Evolutionary conservation across 2,888 invertebrate species (phyloP).

Genomic region (Scaptomyza tumidula): DNA sequence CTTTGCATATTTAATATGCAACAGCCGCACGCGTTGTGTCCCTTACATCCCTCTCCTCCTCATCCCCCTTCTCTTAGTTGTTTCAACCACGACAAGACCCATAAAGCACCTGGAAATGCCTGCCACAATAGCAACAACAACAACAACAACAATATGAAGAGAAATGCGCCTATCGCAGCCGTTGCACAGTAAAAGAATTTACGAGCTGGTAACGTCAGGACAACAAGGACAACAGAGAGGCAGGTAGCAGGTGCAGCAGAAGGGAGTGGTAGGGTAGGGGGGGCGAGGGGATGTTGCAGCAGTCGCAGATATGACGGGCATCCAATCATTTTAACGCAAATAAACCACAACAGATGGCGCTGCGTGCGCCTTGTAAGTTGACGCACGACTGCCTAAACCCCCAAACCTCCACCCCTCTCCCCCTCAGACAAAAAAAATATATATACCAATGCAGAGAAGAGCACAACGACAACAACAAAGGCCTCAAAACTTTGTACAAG

Average conservation of each 20-base stretch:
- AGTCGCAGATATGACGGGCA: slow-evolving; percentile 74
- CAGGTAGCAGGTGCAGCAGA: slow-evolving; percentile 1
- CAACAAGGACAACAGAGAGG: slow-evolving; percentile 1
- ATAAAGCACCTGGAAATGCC: slow-evolving; percentile 78
- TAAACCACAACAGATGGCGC: slow-evolving; percentile 81
- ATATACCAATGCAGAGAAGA: slow-evolving; percentile 15
- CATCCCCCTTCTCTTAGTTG: neutral
- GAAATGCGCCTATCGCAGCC: slow-evolving; percentile 66
- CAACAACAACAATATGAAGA: slow-evolving; percentile 10
- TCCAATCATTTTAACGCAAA: slow-evolving; percentile 82
- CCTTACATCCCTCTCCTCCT: neutral
- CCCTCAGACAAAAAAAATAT: neutral
- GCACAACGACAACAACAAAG: slow-evolving; percentile 2
- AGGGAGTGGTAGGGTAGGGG: neutral
- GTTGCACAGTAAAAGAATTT: slow-evolving; percentile 51
- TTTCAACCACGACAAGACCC: slow-evolving; percentile 62
- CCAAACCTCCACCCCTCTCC: too few relatives aligned
- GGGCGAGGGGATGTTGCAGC: slow-evolving; percentile 12
- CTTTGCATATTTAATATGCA: slow-evolving; percentile 79
- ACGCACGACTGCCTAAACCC: slow-evolving; percentile 61
- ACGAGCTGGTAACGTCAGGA: slow-evolving; percentile 55
- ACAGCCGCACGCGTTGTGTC: slow-evolving; percentile 59
- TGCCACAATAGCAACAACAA: slow-evolving; percentile 51
- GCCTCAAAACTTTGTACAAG: slow-evolving; percentile 15
- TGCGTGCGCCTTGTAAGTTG: slow-evolving; percentile 75